Evolutionary conservation across 2,888 invertebrate species (phyloP), one percentile per base, ranked within the genome.

Genomic region (Cantharis rufa): DNA sequence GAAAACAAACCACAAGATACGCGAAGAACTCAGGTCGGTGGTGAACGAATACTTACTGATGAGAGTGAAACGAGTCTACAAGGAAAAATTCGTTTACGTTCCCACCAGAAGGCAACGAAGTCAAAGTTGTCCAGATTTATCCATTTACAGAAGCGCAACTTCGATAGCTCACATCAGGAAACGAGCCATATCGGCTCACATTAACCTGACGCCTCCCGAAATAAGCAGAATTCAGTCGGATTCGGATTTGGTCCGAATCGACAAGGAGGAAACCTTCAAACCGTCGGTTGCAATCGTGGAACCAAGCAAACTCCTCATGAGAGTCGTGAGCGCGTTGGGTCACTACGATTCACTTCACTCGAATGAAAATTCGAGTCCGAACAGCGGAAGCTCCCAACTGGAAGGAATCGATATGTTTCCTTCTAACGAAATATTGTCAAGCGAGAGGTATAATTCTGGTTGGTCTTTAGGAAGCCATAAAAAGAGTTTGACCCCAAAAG

Each of bases 301-400:
- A 83, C 94, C 95, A 9, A 93, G 93, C 7, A 94, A 95, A 84
- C 86, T 96, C 1, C 86, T 96, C 73, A 93, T 94, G 0, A 92
- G 94, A 85, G 92, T 96, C 64, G 95, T 95, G 0, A 93, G 94
- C 82, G 94, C 95, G 11, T 87, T 96, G 75, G 94, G 94, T 18
- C 92, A 90, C 3, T 89, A 92, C 10, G 88, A 88, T 72, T 84
- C 87, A 1, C n/a, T 72, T 11, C 78, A 80, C 10, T 80, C 86
- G 9, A 32, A 11, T 68, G 24, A 61, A 5, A 71, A 32, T 24
- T 64, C 62, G n/a, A 28, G 28, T 69, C 11, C 69, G 2, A 16
- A 15, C 15, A 66, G 18, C 21, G 89, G 89, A 62, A 90, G 88
- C 82, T 79, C 86, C 3, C 86, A 88, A 78, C 89, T 89, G 15